These are phyloP conservation scores for Euborellia annulipes DNA, from an alignment of 1,140 invertebrate species.

Conservation along the genomic window DNA sequence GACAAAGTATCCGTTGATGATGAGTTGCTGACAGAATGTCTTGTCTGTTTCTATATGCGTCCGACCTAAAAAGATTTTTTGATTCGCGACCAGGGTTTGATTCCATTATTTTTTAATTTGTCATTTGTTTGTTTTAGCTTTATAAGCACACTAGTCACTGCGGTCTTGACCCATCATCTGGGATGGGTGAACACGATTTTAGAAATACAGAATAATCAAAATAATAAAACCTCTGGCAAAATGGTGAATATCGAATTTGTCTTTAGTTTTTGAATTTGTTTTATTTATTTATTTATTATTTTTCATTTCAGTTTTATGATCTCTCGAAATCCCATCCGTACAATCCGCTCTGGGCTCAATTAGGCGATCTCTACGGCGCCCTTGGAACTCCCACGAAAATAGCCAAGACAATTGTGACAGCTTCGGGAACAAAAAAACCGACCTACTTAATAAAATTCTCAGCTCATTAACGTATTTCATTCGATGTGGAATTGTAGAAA, in stretches of 20 bases:
- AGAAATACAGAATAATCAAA: too few relatives aligned
- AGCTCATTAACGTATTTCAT: slow-evolving; percentile 70
- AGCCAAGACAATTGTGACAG: slow-evolving; percentile 61
- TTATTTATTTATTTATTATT: slow-evolving; percentile 3
- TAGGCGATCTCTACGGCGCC: slow-evolving; percentile 68
- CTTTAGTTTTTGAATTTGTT: slow-evolving; percentile 1
- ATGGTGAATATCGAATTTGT: slow-evolving; percentile 9
- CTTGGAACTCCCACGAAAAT: slow-evolving; percentile 58
- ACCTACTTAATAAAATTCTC: slow-evolving; percentile 46
- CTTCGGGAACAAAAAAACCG: slow-evolving; percentile 43
- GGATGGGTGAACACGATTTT: slow-evolving; percentile 73
- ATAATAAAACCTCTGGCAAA: slow-evolving; percentile 18
- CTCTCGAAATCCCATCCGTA: slow-evolving; percentile 31
- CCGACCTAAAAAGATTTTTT: too few relatives aligned
- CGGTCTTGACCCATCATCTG: slow-evolving; percentile 73
- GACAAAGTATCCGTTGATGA: too few relatives aligned
- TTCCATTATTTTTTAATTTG: too few relatives aligned
- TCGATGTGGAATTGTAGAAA: slow-evolving; percentile 50
- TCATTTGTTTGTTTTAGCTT: slow-evolving; percentile 59
- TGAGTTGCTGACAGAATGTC: too few relatives aligned
- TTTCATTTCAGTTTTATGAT: slow-evolving; percentile 28
- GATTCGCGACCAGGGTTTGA: too few relatives aligned
- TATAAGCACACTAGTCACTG: slow-evolving; percentile 72
- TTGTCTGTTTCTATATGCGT: too few relatives aligned
- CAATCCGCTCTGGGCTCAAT: slow-evolving; percentile 74